phyloP scores from a whole-genome alignment of 2,888 invertebrate genomes.

The Harpagoxenus sublaevis region DNA sequence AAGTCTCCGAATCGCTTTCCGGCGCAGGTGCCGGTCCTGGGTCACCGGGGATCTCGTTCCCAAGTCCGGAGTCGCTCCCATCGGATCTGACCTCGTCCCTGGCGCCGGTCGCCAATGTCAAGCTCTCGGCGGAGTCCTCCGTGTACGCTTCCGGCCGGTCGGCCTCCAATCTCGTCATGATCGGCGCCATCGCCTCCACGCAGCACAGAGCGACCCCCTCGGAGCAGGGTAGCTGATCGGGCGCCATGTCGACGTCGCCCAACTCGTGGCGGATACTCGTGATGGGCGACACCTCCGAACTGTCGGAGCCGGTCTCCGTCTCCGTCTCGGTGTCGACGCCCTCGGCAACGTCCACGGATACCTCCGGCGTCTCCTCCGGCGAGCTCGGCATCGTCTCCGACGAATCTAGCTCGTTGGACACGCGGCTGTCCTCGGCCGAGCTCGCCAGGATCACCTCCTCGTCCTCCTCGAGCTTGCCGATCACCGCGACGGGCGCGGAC shows the following conservation, averaged over 20 bases:
- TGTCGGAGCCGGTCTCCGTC: slow-evolving; percentile 82
- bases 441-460: slow-evolving; percentile 57
- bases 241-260: slow-evolving; percentile 71
- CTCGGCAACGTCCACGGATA: slow-evolving; percentile 61
- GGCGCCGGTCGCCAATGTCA: slow-evolving; percentile 80
- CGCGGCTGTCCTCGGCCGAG: background rate
- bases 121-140: slow-evolving; percentile 84
- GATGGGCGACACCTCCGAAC: slow-evolving; percentile 77
- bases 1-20: slow-evolving; percentile 87
- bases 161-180: slow-evolving; percentile 81
- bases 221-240: slow-evolving; percentile 70
- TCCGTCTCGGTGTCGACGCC: slow-evolving; percentile 79
- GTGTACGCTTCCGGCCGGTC: slow-evolving; percentile 83
- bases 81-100: slow-evolving; percentile 89
- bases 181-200: slow-evolving; percentile 72
- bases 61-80: slow-evolving; percentile 94
- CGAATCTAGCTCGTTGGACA: slow-evolving; percentile 43
- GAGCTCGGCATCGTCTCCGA: slow-evolving; percentile 60
- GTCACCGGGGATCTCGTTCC: slow-evolving; percentile 91
- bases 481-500: slow-evolving; percentile 56
- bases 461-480: slow-evolving; percentile 59
- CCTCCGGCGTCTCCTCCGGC: slow-evolving; percentile 61
- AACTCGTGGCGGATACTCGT: slow-evolving; percentile 62
- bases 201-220: slow-evolving; percentile 78
- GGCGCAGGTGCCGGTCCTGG: slow-evolving; percentile 83